Evolutionary conservation across 2,113 vertebrate genomes (phyloP).

Genomic region (Melanotaenia duboulayi): DNA sequence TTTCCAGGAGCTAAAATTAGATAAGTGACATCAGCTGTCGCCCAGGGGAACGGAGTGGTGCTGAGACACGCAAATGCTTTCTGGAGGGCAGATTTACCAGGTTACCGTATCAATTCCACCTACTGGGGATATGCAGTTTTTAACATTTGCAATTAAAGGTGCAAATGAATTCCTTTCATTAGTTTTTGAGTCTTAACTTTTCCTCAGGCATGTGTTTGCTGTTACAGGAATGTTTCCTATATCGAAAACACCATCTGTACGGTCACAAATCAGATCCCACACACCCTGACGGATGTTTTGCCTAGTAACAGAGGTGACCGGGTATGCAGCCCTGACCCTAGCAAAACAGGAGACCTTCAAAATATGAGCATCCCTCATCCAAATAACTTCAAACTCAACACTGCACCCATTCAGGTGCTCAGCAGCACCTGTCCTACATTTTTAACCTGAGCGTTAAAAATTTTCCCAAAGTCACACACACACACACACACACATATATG

Average conservation of each 20-base stretch:
- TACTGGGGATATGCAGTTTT: too few relatives aligned
- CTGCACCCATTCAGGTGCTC: too few relatives aligned
- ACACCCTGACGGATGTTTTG: neutral
- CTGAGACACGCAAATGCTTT: slow-evolving; percentile 32
- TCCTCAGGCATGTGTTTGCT: neutral
- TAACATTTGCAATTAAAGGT: neutral
- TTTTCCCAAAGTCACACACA: too few relatives aligned
- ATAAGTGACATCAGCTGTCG: slow-evolving; percentile 54
- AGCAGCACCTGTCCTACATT: too few relatives aligned
- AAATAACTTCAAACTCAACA: too few relatives aligned
- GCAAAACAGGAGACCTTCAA: neutral
- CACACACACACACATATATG: too few relatives aligned
- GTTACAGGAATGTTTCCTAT: neutral
- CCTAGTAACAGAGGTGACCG: neutral
- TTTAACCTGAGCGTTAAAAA: too few relatives aligned
- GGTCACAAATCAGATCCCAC: too few relatives aligned
- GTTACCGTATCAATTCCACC: slow-evolving; percentile 11
- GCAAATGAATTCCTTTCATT: neutral
- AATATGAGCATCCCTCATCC: neutral
- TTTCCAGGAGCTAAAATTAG: slow-evolving; percentile 33
- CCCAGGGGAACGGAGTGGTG: neutral
- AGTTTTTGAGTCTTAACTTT: neutral
- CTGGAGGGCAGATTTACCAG: neutral
- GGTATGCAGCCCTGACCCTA: neutral
- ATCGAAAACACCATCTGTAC: neutral